Evolutionary conservation across 2,888 invertebrate species (phyloP).

Genomic region (Drosophila rubida): DNA sequence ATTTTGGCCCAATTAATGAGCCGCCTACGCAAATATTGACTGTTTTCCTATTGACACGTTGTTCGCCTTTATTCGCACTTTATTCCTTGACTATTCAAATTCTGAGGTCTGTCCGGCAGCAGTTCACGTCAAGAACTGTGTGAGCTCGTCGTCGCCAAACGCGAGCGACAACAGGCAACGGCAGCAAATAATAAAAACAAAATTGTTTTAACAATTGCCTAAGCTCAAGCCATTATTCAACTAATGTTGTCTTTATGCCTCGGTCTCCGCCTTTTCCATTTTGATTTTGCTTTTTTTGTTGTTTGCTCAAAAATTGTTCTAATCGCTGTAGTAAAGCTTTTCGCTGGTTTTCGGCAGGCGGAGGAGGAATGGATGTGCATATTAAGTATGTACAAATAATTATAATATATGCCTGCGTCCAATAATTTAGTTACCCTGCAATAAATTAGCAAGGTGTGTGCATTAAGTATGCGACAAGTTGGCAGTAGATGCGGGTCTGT

Average conservation of each 20-base stretch:
- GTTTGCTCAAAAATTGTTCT: conserved; percentile 31
- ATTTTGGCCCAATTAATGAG: conserved; percentile 43
- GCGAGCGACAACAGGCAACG: background rate
- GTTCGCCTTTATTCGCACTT: background rate
- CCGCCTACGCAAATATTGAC: conserved; percentile 64
- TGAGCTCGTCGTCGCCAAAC: conserved; percentile 5
- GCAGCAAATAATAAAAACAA: conserved; percentile 33
- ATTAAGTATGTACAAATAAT: conserved; percentile 41
- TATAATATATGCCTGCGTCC: conserved; percentile 38
- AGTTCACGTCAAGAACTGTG: conserved; percentile 56
- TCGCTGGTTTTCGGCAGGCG: conserved; percentile 30
- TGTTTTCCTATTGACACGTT: conserved; percentile 32
- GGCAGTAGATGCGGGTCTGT: background rate
- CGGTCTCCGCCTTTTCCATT: conserved; percentile 16
- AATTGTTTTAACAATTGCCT: conserved; percentile 33
- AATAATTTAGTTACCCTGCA: conserved; percentile 19
- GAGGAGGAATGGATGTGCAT: conserved; percentile 46
- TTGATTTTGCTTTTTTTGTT: background rate
- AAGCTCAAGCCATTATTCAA: conserved; percentile 28
- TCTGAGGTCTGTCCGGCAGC: conserved; percentile 34
- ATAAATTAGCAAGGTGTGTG: no score
- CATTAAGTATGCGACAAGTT: background rate
- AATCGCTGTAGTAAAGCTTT: conserved; percentile 15
- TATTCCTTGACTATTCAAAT: background rate
- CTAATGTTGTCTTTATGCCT: conserved; percentile 27